Evolutionary conservation across 2,888 invertebrate species (phyloP).

Genomic region (Chalcis sispes): DNA sequence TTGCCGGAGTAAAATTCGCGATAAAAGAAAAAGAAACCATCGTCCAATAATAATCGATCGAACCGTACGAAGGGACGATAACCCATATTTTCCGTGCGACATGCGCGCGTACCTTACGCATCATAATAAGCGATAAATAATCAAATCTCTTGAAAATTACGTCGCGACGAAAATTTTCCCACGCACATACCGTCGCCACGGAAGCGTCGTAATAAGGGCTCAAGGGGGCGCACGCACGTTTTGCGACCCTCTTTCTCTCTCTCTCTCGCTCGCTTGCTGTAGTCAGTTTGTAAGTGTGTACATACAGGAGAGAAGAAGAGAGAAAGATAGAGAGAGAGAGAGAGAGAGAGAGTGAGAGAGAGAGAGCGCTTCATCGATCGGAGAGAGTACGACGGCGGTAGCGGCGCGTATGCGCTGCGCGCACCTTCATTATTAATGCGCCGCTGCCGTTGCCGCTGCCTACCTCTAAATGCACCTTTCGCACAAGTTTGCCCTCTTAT

Average conservation of each 20-base stretch:
- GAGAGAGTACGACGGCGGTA: too few relatives aligned
- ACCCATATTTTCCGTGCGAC: too few relatives aligned
- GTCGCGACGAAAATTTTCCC: conserved; percentile 1
- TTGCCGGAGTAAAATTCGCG: too few relatives aligned
- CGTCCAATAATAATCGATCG: too few relatives aligned
- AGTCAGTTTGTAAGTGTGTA: too few relatives aligned
- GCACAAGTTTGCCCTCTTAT: neutral
- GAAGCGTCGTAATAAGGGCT: conserved; percentile 48
- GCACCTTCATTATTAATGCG: conserved; percentile 73
- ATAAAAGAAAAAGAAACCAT: too few relatives aligned
- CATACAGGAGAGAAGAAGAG: neutral
- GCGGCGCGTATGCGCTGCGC: conserved; percentile 69
- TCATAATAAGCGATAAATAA: too few relatives aligned
- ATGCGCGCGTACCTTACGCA: too few relatives aligned
- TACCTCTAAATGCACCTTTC: conserved; percentile 10
- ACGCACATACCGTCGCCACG: conserved; percentile 13
- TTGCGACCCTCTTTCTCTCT: too few relatives aligned
- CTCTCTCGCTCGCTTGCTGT: too few relatives aligned
- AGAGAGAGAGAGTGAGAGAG: neutral
- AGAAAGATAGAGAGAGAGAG: conserved; percentile 54
- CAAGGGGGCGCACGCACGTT: conserved; percentile 17
- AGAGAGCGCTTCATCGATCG: conserved; percentile 66
- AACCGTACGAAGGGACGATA: too few relatives aligned
- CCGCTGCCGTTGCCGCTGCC: conserved; percentile 38
- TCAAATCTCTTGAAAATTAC: too few relatives aligned